These are phyloP conservation scores for Hemistola chrysoprasaria DNA, from an alignment of 2,888 invertebrate species.

Conservation along the genomic window DNA sequence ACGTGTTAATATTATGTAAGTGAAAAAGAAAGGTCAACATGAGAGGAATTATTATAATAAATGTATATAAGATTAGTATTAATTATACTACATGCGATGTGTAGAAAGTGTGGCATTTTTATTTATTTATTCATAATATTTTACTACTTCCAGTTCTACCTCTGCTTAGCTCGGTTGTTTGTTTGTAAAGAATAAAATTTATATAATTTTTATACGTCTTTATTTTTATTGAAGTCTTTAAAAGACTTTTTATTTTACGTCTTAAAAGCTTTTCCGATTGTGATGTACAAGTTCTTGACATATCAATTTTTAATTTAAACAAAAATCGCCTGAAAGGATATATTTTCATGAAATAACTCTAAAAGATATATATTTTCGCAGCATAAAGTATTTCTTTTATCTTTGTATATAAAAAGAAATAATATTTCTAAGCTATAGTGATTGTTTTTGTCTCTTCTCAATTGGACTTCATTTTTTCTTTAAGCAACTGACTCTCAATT, in stretches of 20 bases:
- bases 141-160: constrained; percentile 46
- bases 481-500: too few species aligned
- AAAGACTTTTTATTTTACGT: too few species aligned
- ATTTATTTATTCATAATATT: constrained; percentile 15
- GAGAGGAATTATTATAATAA: constrained; percentile 78
- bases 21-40: constrained; percentile 77
- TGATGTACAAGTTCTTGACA: constrained; percentile 67
- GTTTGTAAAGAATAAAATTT: too few species aligned
- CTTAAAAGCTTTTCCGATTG: constrained; percentile 42
- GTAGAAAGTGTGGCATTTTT: constrained; percentile 41
- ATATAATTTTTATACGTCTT: too few species aligned
- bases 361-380: constrained; percentile 48
- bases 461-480: too few species aligned
- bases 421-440: constrained; percentile 3
- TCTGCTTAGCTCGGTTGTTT: constrained; percentile 28
- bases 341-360: constrained; percentile 59
- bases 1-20: constrained; percentile 59
- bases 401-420: constrained; percentile 27
- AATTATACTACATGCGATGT: constrained; percentile 49
- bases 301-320: constrained; percentile 60
- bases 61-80: constrained; percentile 69
- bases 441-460: too few species aligned
- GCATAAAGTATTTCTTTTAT: constrained; percentile 42
- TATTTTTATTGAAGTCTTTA: too few species aligned
- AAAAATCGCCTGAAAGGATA: constrained; percentile 47